Evolutionary conservation across 1,140 invertebrate genomes (phyloP), one percentile per base, ranked within the genome.

Genomic region (Drosophila willistoni): DNA sequence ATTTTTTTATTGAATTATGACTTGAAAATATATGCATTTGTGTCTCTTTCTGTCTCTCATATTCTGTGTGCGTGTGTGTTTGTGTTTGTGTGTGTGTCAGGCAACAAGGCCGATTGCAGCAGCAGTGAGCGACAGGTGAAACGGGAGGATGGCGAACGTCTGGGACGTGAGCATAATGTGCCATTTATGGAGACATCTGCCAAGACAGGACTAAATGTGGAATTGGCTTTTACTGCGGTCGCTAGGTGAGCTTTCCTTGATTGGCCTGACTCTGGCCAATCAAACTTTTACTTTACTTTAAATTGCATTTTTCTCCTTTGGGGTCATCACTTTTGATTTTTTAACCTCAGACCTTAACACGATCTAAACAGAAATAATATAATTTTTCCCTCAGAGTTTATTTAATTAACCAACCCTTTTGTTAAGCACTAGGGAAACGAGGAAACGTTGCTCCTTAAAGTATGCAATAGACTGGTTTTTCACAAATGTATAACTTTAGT

Each of bases 161-260:
- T 97, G 81, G 96, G 96, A 34, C 93, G 95, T 87, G 96, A 97
- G 93, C 96, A 97, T 92, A 95, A 95, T 92, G 96, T 97, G 55
- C 94, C 96, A 63, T 97, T 97, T 93, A 96, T 97, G 95, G 96
- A 97, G 93, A 97, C 96, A 47, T 97, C 96, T 17, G 96, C 96
- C 36, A 97, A 97, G 93, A 97, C 96, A 82, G 96, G 96, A 79
- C 94, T 96, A 79, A 97, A 97, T 90, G 96, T 97, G 67, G 96
- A 97, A 92, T 93, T 96, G 79, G 96, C 96, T 67, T 97, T 96
- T 92, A 94, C 95, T 85, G 96, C 96, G 47, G 95, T 97, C 77
- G 96, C 96, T 64, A 95, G 95, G 94, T 92, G 25, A 76, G 69
- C 47, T 25, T 54, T 39, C 34, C 34, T 10, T 29, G 25, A 29